Percentiles rank a stretch among this genome's conserved stretches.
phyloP scores from a whole-genome alignment of 2,113 vertebrate genomes.

The Coptodon rendalli region DNA sequence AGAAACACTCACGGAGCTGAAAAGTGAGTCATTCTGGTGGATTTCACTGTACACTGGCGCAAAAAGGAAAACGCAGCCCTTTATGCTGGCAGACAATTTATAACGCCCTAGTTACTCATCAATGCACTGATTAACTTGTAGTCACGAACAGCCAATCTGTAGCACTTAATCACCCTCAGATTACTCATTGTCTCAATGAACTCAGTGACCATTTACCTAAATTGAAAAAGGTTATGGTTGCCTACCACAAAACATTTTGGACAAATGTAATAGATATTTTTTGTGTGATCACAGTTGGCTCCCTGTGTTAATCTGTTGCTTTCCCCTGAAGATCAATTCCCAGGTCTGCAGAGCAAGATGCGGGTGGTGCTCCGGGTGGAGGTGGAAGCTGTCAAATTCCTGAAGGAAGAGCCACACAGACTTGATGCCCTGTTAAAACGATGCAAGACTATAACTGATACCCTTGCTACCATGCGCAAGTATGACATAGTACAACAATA shows the following conservation, averaged over 20 bases:
- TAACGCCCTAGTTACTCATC: constrained; percentile 33
- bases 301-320: background rate
- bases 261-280: background rate
- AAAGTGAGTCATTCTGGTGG: constrained; percentile 78
- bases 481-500: constrained; percentile 22
- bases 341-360: constrained; percentile 98
- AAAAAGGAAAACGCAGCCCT: background rate
- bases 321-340: constrained; percentile 84
- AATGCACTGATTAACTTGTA: constrained; percentile 27
- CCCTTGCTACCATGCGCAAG: constrained; percentile 71
- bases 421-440: constrained; percentile 93
- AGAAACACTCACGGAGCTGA: constrained; percentile 91
- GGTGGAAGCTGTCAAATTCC: constrained; percentile 96
- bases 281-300: background rate
- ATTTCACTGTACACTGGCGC: background rate
- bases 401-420: constrained; percentile 95
- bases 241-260: background rate
- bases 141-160: constrained; percentile 24
- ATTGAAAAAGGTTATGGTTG: background rate
- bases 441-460: constrained; percentile 89
- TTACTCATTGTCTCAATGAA: constrained; percentile 10
- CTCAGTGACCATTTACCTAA: background rate
- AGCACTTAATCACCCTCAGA: constrained; percentile 20
- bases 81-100: constrained; percentile 20
- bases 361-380: constrained; percentile 93